A percentile compares a stretch with the other conserved stretches of the same genome.
phyloP scores from a whole-genome alignment of 1,140 invertebrate genomes.

The Brachionus plicatilis region DNA sequence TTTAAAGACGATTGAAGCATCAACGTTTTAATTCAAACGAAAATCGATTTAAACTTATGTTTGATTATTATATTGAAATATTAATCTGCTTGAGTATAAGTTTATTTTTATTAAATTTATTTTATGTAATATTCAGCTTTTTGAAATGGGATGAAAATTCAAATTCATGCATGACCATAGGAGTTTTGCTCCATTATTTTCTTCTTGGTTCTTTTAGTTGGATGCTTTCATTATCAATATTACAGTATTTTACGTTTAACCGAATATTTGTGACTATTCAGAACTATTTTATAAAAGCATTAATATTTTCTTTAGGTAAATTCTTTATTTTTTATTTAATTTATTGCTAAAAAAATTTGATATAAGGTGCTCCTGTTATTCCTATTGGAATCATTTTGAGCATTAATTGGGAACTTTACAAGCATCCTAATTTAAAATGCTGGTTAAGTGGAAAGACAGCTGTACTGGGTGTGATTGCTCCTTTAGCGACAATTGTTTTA shows the following conservation, averaged over 20 bases:
- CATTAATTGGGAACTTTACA: constrained; percentile 28
- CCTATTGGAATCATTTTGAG: constrained; percentile 3
- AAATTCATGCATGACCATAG: background rate
- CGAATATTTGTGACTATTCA: background rate
- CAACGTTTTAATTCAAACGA: background rate
- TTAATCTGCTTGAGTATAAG: background rate
- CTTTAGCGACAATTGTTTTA: background rate
- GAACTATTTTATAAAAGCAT: background rate
- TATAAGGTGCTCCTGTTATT: background rate
- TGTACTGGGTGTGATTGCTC: background rate
- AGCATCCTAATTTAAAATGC: constrained; percentile 11
- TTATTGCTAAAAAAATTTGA: background rate
- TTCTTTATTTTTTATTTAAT: background rate
- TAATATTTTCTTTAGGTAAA: constrained; percentile 28
- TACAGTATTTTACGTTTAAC: constrained; percentile 37
- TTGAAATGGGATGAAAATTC: background rate
- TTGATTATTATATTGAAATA: constrained; percentile 33
- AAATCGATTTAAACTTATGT: constrained; percentile 11
- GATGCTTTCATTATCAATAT: constrained; percentile 15
- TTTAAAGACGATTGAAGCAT: background rate
- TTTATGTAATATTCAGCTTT: background rate
- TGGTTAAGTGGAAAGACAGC: background rate
- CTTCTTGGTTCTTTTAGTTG: background rate
- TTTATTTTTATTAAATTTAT: constrained; percentile 26
- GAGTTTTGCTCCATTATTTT: constrained; percentile 19